Evolutionary conservation across 2,888 invertebrate genomes (phyloP), one percentile per base, ranked within the genome.

Genomic region (Drosophila testacea): DNA sequence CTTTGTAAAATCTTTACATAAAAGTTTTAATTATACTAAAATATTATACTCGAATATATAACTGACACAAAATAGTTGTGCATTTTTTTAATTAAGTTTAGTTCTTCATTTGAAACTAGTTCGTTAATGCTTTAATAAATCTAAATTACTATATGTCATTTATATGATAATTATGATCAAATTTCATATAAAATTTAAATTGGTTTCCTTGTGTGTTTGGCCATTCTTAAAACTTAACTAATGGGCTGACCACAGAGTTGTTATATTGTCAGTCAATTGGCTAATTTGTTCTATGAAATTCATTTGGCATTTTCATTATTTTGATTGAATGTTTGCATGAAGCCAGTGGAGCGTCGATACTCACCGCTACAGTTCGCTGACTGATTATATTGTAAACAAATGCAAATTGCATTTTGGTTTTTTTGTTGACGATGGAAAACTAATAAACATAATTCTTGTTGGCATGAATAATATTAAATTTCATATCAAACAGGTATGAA

Each of bases 241-340:
- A 22, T 36, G 55, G 34, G n/a, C 28, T 42, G 44, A 70, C 79
- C 75, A 39, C 75, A 63, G 51, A 46, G 56, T 56, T 68, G 48
- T 51, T 65, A 67, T 65, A 60, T 60, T 76, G 76, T 72, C 76
- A 68, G 65, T 75, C 69, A 75, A 88, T 70, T 88, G 86, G 62
- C 69, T 80, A 72, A 83, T 83, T 86, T 68, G 48, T 60, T 42
- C 64, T 51, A 63, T 50, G 38, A 56, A 69, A 71, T 69, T 57
- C 68, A 79, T 72, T 83, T 66, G 52, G 47, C 62, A 73, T 67
- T 67, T 69, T 72, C 66, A 76, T 77, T 69, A 74, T 74, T 74
- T 75, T 80, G 81, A 88, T 83, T 88, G 76, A 88, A 85, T 88
- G 78, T 64, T 79, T 70, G 44, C 52, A 68, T 52, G 55, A 36